These are phyloP conservation scores for Allolobophora icterica DNA, from an alignment of 2,888 invertebrate species.

Conservation along the genomic window DNA sequence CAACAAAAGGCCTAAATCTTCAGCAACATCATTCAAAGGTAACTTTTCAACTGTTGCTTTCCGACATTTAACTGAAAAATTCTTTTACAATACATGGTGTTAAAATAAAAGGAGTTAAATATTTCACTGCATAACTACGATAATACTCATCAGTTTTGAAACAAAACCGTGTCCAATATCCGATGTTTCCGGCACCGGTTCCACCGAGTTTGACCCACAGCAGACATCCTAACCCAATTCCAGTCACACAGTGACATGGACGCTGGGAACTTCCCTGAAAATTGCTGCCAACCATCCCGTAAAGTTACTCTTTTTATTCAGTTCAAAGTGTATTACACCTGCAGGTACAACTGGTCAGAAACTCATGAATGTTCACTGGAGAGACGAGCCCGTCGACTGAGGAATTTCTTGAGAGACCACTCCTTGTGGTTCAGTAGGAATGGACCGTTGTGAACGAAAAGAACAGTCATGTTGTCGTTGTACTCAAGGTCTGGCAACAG, in stretches of 20 bases:
- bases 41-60: no score
- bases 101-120: neutral
- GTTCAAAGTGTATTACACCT: neutral
- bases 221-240: neutral
- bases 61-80: neutral
- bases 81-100: neutral
- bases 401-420: slow-evolving; percentile 66
- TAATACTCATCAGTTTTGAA: neutral
- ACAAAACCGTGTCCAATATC: neutral
- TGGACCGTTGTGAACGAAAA: slow-evolving; percentile 81
- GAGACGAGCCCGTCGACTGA: slow-evolving; percentile 38
- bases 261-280: neutral
- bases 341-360: neutral
- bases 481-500: slow-evolving; percentile 77
- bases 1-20: no score
- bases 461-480: slow-evolving; percentile 73
- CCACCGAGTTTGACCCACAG: neutral
- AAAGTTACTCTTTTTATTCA: neutral
- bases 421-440: slow-evolving; percentile 61
- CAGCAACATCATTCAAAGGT: no score
- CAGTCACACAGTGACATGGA: neutral
- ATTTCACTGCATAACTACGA: neutral
- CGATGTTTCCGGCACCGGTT: neutral
- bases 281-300: neutral
- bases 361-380: neutral